Conservation (phyloP, 2,113 vertebrate genomes). For the Lophotis ruficrista region DNA sequence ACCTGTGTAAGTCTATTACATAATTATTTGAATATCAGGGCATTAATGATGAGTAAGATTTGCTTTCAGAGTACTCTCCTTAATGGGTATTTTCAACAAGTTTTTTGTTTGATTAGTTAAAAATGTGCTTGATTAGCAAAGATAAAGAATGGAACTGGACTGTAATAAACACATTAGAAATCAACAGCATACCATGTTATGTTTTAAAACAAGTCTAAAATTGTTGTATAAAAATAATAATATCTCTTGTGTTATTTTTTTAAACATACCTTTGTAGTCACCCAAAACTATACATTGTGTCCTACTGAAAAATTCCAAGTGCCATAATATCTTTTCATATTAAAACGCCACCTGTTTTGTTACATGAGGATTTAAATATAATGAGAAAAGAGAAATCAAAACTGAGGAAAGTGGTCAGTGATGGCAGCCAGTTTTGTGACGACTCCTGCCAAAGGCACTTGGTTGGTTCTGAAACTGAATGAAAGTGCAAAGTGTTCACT, state of each 20-base stretch:
- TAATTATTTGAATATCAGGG: not conserved
- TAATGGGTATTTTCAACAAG: not conserved
- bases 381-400: not conserved
- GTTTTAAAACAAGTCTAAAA: not conserved
- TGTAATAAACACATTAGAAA: not conserved
- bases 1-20: not conserved
- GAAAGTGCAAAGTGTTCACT: not conserved
- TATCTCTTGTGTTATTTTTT: not conserved
- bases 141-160: not conserved
- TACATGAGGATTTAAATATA: not conserved
- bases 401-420: not conserved
- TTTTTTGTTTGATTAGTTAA: not conserved
- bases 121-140: not conserved
- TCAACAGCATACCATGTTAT: not conserved
- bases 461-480: not conserved
- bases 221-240: not conserved
- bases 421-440: not conserved
- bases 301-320: not conserved
- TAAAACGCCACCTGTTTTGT: not conserved
- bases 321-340: not conserved
- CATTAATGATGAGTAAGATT: not conserved
- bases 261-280: not conserved
- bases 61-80: not conserved
- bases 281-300: not conserved
- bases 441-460: not conserved